Conservation (phyloP, 2,888 invertebrate genomes). For the Chymomyza procnemis region DNA sequence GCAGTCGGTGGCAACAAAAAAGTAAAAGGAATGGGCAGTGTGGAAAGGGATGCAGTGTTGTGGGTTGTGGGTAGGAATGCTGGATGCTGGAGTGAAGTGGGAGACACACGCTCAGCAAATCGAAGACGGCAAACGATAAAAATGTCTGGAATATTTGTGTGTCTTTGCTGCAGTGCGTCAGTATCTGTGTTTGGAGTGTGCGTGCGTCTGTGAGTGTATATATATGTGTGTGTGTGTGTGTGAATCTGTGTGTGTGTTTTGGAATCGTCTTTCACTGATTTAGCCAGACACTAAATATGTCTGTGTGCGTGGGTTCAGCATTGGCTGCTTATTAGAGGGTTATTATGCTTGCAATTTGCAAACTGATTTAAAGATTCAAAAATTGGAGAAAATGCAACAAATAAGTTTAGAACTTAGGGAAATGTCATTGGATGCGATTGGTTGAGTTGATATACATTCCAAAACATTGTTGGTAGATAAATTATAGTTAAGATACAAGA, state of each 20-base stretch:
- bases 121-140: conserved; percentile 77
- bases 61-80: background rate
- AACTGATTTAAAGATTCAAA: conserved; percentile 64
- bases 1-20: background rate
- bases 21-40: background rate
- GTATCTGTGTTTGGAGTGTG: conserved; percentile 10
- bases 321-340: conserved; percentile 63
- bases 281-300: conserved; percentile 58
- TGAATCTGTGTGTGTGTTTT: conserved; percentile 26
- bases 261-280: conserved; percentile 63
- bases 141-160: conserved; percentile 75
- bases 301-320: conserved; percentile 4
- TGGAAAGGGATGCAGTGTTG: background rate
- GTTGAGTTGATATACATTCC: no score
- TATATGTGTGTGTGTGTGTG: no score
- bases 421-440: background rate
- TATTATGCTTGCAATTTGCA: conserved; percentile 72
- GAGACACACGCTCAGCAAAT: conserved; percentile 60
- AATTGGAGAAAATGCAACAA: conserved; percentile 1
- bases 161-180: background rate
- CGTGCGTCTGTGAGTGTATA: conserved; percentile 31
- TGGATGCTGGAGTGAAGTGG: background rate
- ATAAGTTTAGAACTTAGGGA: background rate
- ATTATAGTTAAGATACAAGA: no score
- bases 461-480: no score